A percentile compares a stretch with the other conserved stretches of the same genome.
These are phyloP conservation scores for Crepidodera aurea DNA, from an alignment of 2,888 invertebrate genomes.

Conservation along the genomic window DNA sequence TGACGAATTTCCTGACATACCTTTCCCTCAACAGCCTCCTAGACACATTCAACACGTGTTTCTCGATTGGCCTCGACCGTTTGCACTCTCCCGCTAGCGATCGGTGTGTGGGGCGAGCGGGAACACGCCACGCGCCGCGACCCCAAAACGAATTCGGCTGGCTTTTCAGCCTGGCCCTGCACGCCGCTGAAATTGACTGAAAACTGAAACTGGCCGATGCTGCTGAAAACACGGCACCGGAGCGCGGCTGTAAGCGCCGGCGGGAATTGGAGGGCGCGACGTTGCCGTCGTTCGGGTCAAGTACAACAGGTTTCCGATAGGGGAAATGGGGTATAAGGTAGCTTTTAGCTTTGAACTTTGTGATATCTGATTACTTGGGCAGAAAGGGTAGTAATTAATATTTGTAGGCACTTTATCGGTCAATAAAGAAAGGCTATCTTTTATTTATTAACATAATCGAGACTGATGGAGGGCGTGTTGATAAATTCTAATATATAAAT, in stretches of 20 bases:
- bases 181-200: slow-evolving; percentile 20
- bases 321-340: slow-evolving; percentile 1
- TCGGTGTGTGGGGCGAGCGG: neutral
- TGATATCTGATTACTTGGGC: too few species aligned
- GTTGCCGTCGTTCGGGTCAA: slow-evolving; percentile 14
- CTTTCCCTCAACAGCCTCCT: neutral
- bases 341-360: neutral
- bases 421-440: too few species aligned
- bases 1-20: neutral
- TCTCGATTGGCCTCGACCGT: slow-evolving; percentile 11
- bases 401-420: too few species aligned
- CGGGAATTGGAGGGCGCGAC: neutral
- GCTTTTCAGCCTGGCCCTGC: slow-evolving; percentile 1
- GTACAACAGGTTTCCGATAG: slow-evolving; percentile 20
- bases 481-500: too few species aligned
- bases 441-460: too few species aligned
- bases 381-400: too few species aligned
- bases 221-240: slow-evolving; percentile 2
- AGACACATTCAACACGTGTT: slow-evolving; percentile 21
- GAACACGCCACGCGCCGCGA: slow-evolving; percentile 2
- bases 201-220: slow-evolving; percentile 21
- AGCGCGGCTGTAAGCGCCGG: slow-evolving; percentile 2
- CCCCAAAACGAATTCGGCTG: neutral
- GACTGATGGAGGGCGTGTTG: too few species aligned
- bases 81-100: slow-evolving; percentile 1